Base-by-base conservation (phyloP, 2,797 vertebrate genomes). In the Amniataba percoides region DNA sequence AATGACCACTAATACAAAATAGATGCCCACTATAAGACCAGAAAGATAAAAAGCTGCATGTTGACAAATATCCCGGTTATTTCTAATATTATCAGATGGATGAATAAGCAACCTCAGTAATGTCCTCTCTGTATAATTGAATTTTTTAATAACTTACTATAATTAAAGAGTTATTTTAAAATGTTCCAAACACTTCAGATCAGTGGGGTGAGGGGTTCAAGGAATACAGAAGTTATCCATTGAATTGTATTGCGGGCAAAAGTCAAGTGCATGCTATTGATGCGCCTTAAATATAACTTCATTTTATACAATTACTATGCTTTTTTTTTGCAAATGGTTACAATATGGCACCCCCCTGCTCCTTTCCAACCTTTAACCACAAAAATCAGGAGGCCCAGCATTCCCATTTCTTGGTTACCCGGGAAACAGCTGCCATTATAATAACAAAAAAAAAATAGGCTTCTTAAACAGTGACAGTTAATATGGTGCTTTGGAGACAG, bases 401-500 rank as follows among this genome's bases (percentile, higher is more conserved):
- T 39, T 77, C 70, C 58, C 23, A 13, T 75, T 81, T 83, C 74
- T 70, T 43, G 25, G 91, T 94, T 91, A 84, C 91, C 89, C 1
- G 6, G 89, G 89, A 88, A 94, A 95, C 91, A 40, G 68, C 71
- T 73, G 64, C 62, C 83, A 80, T 31, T 31, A 86, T 85, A 73
- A 77, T 87, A 73, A 68, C 49, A 34, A 23, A 25, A 52, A 45
- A 51, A 25, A 58, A 39, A 66, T 18, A 45, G 71, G 40, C 76
- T 85, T 84, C 77, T 88, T 78, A 84, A 87, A 89, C 73, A 60
- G 70, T 55, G 52, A 67, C 74, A 36, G 87, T 81, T 84, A 92
- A 92, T 87, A 73, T 84, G 84, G 72, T 63, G 81, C 92, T 92
- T 90, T 77, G 71, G 89, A 91, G 85, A 85, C 77, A 63, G 82